phyloP scores from a whole-genome alignment of 2,113 vertebrate genomes.

The Petroica traversi region DNA sequence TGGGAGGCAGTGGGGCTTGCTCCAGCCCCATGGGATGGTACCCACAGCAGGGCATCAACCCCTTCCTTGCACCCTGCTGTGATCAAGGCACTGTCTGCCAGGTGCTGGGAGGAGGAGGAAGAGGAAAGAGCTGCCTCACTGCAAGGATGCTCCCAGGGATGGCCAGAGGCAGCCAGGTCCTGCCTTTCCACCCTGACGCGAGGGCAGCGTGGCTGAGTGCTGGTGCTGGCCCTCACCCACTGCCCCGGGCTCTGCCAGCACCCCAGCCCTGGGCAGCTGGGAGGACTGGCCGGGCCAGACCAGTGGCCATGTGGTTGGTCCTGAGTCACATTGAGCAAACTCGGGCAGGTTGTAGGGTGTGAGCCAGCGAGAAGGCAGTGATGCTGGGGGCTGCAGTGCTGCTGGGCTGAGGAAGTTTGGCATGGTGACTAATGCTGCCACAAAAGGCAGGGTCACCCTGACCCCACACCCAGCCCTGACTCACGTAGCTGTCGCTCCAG shows the following conservation, averaged over 20 bases:
- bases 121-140: neutral
- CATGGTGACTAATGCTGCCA: neutral
- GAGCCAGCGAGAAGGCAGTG: neutral
- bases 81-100: neutral
- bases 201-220: neutral
- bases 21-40: rapidly evolving
- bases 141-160: neutral
- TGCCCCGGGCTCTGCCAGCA: neutral
- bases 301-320: neutral
- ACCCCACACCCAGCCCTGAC: slow-evolving; percentile 38
- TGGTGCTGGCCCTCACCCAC: neutral
- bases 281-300: slow-evolving; percentile 1
- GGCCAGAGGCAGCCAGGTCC: rapidly evolving
- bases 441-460: neutral
- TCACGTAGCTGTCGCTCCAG: neutral
- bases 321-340: slow-evolving; percentile 7
- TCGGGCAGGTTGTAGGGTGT: neutral
- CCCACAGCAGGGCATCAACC: neutral
- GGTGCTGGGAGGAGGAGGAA: neutral
- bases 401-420: neutral
- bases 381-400: neutral
- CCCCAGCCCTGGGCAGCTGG: neutral
- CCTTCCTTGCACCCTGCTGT: neutral
- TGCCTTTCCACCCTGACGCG: rapidly evolving
- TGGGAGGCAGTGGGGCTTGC: neutral